phyloP scores from a whole-genome alignment of 2,113 vertebrate genomes.

The Catharus bicknelli region DNA sequence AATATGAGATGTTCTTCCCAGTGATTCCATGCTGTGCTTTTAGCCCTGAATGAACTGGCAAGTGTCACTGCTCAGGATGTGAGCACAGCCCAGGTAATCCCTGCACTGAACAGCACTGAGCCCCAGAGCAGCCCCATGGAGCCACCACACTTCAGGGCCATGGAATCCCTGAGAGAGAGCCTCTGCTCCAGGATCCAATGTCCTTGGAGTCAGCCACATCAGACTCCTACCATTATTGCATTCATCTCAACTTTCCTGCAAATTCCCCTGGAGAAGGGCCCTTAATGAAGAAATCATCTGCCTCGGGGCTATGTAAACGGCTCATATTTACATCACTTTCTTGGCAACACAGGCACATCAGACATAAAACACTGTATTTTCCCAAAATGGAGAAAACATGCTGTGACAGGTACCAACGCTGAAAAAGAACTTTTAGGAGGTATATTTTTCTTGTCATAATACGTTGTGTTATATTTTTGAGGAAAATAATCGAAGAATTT shows the following conservation, averaged over 20 bases:
- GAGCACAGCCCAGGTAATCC: neutral
- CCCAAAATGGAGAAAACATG: slow-evolving; percentile 19
- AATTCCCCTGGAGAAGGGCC: slow-evolving; percentile 26
- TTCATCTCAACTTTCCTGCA: slow-evolving; percentile 22
- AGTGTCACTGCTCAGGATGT: accelerated
- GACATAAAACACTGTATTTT: neutral
- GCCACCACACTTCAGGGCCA: neutral
- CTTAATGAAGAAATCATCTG: slow-evolving; percentile 62
- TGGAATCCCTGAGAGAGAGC: neutral
- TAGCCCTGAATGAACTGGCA: neutral
- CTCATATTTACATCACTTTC: slow-evolving; percentile 19
- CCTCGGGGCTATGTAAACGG: neutral
- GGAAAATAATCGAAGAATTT: slow-evolving; percentile 16
- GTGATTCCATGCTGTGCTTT: neutral
- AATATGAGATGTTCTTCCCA: neutral
- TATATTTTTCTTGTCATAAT: neutral
- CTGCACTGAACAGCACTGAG: neutral
- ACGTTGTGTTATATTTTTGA: neutral
- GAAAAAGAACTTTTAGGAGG: neutral
- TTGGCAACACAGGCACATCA: neutral
- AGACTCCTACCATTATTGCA: neutral
- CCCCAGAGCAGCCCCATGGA: neutral
- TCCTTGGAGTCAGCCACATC: neutral
- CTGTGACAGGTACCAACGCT: neutral
- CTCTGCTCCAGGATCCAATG: neutral